Evolutionary conservation across 2,888 invertebrate genomes (phyloP).

Genomic region (Drosophila ustulata): DNA sequence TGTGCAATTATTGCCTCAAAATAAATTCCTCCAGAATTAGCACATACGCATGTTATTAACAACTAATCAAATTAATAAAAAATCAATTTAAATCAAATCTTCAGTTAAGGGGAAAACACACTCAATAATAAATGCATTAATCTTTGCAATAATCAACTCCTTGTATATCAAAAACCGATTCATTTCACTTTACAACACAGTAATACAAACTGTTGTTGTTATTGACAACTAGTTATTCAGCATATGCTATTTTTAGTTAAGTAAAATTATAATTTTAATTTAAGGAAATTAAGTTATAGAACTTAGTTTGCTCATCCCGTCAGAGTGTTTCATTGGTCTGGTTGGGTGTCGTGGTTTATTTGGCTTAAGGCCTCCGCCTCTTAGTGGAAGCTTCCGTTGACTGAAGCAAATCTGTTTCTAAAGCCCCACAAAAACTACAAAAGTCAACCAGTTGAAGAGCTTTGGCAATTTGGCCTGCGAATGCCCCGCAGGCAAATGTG

Average conservation of each 20-base stretch:
- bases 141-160: background rate
- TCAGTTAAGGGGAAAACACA: background rate
- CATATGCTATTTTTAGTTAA: background rate
- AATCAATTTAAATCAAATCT: background rate
- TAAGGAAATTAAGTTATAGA: background rate
- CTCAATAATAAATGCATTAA: background rate
- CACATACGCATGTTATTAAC: background rate
- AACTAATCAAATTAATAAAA: background rate
- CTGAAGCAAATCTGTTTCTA: slow-evolving; percentile 38
- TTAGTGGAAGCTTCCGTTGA: slow-evolving; percentile 6
- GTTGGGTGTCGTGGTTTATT: background rate
- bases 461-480: slow-evolving; percentile 36
- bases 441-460: slow-evolving; percentile 57
- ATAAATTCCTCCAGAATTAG: too few species aligned
- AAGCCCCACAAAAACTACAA: slow-evolving; percentile 37
- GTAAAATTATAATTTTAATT: background rate
- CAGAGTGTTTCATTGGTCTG: background rate
- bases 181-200: background rate
- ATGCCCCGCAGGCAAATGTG: slow-evolving; percentile 14
- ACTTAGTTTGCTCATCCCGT: background rate
- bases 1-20: background rate
- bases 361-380: background rate
- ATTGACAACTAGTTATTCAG: background rate
- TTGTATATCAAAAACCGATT: background rate
- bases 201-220: background rate